Evolutionary conservation across 2,113 vertebrate genomes (phyloP).

Genomic region (Abramis brama): DNA sequence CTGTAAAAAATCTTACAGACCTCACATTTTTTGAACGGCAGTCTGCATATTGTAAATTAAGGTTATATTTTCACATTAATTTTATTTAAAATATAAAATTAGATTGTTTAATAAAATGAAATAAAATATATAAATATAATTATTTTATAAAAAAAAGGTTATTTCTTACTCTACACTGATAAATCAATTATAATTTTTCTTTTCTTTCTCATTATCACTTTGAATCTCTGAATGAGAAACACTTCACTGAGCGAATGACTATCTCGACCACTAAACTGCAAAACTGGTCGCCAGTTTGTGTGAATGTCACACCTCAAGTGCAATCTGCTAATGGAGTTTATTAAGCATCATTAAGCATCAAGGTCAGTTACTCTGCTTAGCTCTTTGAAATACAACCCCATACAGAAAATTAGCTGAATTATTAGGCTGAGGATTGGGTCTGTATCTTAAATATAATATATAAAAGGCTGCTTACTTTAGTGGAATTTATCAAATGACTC

Average conservation of each 20-base stretch:
- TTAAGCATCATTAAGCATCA: conserved; percentile 60
- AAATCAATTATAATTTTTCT: background rate
- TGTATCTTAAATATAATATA: background rate
- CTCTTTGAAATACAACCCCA: conserved; percentile 48
- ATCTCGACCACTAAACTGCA: conserved; percentile 11
- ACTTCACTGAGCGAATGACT: conserved; percentile 60
- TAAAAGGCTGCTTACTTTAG: background rate
- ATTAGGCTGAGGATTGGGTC: background rate
- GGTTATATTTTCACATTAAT: no score
- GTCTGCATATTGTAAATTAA: no score
- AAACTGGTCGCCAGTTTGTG: conserved; percentile 67
- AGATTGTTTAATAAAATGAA: no score
- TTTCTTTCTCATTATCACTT: background rate
- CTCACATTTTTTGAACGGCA: no score
- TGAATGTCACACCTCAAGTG: conserved; percentile 74
- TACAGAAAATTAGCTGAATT: background rate
- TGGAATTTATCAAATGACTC: background rate
- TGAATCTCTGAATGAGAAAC: conserved; percentile 60
- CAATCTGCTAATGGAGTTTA: conserved; percentile 65
- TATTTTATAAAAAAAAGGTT: no score
- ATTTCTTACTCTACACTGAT: background rate
- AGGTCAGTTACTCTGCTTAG: conserved; percentile 42
- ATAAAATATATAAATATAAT: no score
- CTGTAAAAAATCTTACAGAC: no score
- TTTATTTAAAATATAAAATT: no score